A percentile compares a stretch with the other conserved stretches of the same genome.
phyloP scores from a whole-genome alignment of 1,140 invertebrate genomes.

The Chironomus tepperi region DNA sequence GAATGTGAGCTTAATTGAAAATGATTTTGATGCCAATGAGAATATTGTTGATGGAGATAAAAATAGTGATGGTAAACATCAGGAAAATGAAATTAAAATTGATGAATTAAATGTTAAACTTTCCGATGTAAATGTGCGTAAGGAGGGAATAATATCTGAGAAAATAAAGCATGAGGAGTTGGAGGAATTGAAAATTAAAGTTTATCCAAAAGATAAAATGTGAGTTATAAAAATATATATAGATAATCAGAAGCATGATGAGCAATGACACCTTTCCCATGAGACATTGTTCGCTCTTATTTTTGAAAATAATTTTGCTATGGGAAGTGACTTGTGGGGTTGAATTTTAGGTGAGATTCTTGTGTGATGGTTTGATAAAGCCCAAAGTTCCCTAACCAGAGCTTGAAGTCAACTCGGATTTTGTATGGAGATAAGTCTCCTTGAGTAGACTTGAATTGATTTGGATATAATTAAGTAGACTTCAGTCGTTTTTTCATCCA shows the following conservation, averaged over 20 bases:
- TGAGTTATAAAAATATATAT: neutral
- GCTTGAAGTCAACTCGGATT: no score
- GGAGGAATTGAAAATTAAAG: slow-evolving; percentile 16
- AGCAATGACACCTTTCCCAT: neutral
- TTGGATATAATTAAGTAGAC: no score
- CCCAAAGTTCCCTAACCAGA: no score
- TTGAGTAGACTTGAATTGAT: no score
- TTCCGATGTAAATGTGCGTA: neutral
- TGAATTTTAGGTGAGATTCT: no score
- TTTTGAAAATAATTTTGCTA: no score
- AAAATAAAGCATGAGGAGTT: neutral
- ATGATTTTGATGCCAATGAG: neutral
- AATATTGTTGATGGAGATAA: neutral
- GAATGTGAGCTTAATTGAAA: slow-evolving; percentile 11
- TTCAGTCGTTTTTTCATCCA: no score
- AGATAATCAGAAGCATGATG: neutral
- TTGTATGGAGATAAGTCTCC: no score
- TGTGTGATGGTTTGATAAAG: no score
- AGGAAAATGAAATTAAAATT: slow-evolving; percentile 20
- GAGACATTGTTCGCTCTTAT: no score
- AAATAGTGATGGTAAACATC: neutral
- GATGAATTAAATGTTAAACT: slow-evolving; percentile 15
- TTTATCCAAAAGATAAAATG: slow-evolving; percentile 15
- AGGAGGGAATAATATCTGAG: neutral
- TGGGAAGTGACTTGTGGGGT: no score